phyloP scores from a whole-genome alignment of 2,113 vertebrate species.

The Catharus minimus region DNA sequence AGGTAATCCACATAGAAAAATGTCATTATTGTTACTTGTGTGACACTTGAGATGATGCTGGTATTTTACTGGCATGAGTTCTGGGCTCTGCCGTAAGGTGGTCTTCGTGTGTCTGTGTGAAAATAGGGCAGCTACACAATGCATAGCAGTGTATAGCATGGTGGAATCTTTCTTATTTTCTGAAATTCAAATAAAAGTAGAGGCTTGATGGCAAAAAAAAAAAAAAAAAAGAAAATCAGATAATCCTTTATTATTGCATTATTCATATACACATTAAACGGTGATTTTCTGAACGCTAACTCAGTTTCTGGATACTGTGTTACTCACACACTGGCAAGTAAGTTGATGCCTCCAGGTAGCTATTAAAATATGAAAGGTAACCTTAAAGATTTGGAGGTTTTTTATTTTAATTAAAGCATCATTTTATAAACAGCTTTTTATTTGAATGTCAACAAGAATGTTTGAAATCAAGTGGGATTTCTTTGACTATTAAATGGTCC shows the following conservation, averaged over 20 bases:
- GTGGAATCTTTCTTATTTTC: background rate
- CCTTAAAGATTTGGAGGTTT: background rate
- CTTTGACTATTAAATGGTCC: background rate
- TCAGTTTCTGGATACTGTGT: background rate
- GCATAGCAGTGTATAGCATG: accelerated
- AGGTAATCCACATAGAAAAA: background rate
- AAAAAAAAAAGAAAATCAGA: background rate
- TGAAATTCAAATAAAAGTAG: background rate
- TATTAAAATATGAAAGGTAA: background rate
- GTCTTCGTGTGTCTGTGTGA: accelerated
- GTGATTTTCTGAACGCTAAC: background rate
- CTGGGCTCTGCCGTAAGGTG: background rate
- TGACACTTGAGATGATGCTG: background rate
- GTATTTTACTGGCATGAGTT: background rate
- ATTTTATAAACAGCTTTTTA: background rate
- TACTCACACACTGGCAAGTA: background rate
- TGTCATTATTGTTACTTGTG: background rate
- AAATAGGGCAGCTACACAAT: background rate
- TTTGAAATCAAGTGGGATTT: background rate
- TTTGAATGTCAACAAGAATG: background rate
- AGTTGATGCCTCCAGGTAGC: background rate
- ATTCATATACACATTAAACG: background rate
- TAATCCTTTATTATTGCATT: background rate
- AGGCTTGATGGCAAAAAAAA: background rate
- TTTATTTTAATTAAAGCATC: background rate